These are phyloP conservation scores for Parnassius mnemosyne DNA, from an alignment of 2,888 invertebrate species.

Conservation along the genomic window DNA sequence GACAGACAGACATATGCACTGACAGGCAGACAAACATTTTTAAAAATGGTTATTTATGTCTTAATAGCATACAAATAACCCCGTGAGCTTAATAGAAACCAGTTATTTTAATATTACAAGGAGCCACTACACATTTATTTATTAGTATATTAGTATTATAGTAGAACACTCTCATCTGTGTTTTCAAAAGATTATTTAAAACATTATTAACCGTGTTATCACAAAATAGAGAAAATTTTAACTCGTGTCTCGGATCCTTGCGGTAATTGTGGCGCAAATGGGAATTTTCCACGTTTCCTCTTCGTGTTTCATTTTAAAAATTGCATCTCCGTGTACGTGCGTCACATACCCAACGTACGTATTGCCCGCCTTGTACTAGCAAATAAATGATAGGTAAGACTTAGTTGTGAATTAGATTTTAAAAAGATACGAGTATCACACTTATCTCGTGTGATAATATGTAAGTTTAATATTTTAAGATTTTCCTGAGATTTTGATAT, in stretches of 20 bases:
- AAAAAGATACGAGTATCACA: conserved; percentile 17
- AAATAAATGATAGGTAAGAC: conserved; percentile 33
- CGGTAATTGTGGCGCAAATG: conserved; percentile 49
- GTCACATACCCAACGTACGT: conserved; percentile 53
- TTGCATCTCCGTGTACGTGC: conserved; percentile 48
- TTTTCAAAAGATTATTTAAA: conserved; percentile 30
- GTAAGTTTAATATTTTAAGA: too few species aligned
- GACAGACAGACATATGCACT: too few species aligned
- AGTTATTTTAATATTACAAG: too few species aligned
- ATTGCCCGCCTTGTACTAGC: conserved; percentile 38
- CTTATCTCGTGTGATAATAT: neutral
- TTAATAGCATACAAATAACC: too few species aligned
- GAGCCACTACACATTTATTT: too few species aligned
- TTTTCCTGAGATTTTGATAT: too few species aligned
- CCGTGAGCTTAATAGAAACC: too few species aligned
- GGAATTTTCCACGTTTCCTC: conserved; percentile 44
- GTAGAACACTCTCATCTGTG: neutral
- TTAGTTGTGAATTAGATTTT: conserved; percentile 21
- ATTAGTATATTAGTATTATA: too few species aligned
- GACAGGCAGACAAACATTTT: too few species aligned
- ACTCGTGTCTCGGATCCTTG: conserved; percentile 11
- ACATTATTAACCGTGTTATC: conserved; percentile 33
- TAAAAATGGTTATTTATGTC: too few species aligned
- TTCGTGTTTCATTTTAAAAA: conserved; percentile 52
- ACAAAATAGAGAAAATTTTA: conserved; percentile 14